Evolutionary conservation across 2,113 vertebrate genomes (phyloP).

Genomic region (Oryzias javanicus): DNA sequence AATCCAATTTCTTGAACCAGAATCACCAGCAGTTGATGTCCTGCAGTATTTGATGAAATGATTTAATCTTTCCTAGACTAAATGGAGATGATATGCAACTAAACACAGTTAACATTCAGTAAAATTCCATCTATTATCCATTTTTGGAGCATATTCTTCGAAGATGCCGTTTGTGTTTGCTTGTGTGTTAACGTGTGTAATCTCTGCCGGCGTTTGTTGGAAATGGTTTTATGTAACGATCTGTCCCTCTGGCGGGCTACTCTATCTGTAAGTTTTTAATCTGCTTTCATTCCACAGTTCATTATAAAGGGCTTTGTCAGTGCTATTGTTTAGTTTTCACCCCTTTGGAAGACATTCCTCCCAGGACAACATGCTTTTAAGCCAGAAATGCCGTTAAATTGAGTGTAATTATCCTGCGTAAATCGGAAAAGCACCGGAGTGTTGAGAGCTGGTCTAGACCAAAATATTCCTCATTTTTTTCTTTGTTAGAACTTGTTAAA

Average conservation of each 20-base stretch:
- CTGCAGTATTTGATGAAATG: too few species aligned
- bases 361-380: background rate
- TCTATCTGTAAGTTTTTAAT: background rate
- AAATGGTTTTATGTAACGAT: background rate
- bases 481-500: too few species aligned
- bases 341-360: background rate
- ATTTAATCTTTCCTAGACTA: too few species aligned
- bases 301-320: background rate
- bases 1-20: too few species aligned
- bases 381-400: background rate
- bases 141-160: too few species aligned
- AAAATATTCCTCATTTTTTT: background rate
- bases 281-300: background rate
- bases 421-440: background rate
- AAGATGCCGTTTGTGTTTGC: too few species aligned
- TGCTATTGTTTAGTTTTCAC: background rate
- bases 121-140: too few species aligned
- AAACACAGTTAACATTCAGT: too few species aligned
- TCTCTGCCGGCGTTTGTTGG: too few species aligned
- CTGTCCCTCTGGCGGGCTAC: background rate
- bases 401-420: background rate
- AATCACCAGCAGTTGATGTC: too few species aligned
- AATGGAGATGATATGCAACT: too few species aligned
- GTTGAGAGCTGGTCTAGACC: background rate
- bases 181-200: too few species aligned